Conservation (phyloP, 1,140 invertebrate species). For the Euwallacea similis region DNA sequence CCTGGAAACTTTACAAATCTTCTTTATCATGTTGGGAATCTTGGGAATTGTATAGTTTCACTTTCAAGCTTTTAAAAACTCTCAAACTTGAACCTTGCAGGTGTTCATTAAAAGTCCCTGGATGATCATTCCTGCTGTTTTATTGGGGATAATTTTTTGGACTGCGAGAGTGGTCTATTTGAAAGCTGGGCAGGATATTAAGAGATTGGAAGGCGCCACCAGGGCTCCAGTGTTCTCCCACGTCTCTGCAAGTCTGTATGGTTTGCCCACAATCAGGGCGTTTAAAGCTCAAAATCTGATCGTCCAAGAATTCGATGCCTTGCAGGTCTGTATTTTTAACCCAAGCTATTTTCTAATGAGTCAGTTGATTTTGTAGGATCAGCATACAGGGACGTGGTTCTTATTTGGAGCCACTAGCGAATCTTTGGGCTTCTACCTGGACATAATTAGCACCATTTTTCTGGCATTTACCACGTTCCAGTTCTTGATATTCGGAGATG, state of each 20-base stretch:
- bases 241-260: conserved; percentile 70
- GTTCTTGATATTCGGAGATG: conserved; percentile 57
- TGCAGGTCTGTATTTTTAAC: conserved; percentile 55
- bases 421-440: conserved; percentile 78
- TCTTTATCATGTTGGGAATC: conserved; percentile 56
- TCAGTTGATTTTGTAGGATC: conserved; percentile 53
- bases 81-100: background rate
- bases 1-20: conserved; percentile 76
- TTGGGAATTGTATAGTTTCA: conserved; percentile 61
- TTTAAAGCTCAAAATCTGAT: conserved; percentile 65
- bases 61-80: background rate
- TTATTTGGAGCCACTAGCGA: conserved; percentile 76
- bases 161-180: conserved; percentile 77
- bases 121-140: conserved; percentile 69
- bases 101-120: conserved; percentile 74
- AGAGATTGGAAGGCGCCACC: conserved; percentile 74
- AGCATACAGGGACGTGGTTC: conserved; percentile 74
- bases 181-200: conserved; percentile 80
- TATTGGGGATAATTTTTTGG: conserved; percentile 71
- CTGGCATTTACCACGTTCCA: conserved; percentile 70
- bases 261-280: conserved; percentile 75
- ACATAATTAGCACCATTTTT: conserved; percentile 63
- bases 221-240: conserved; percentile 79
- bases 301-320: conserved; percentile 65
- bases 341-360: background rate